Evolutionary conservation across 37 sponge, comb jelly and placozoan genomes (phyloP), one percentile per base, ranked within the genome.

Genomic region (Axinella damicornis): DNA sequence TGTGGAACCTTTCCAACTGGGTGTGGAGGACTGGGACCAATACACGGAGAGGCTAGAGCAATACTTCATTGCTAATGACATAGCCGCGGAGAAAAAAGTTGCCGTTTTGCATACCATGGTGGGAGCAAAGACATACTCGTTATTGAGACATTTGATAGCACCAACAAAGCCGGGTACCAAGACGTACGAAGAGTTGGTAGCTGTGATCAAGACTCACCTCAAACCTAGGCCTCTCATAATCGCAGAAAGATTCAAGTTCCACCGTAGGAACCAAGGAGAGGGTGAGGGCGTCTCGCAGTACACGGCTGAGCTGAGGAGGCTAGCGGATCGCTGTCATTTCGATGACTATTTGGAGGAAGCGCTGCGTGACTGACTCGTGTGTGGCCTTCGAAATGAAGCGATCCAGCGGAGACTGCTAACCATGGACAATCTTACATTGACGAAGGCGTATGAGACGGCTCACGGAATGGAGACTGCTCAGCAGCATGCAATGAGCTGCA

Each of bases 261-360:
- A n/a, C n/a, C n/a, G n/a, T n/a, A n/a, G n/a, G n/a, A n/a, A n/a
- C n/a, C n/a, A n/a, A n/a, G n/a, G n/a, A n/a, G n/a, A n/a, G n/a
- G n/a, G n/a, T n/a, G n/a, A n/a, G n/a, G n/a, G n/a, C n/a, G n/a
- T 85, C 15, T 34, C 57, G 20, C 69, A 60, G 11, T 85, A 83
- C 40, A 35, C 58, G 59, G 83, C 83, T 70, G 74, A 59, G 46
- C 38, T 83, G 12, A 27, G 74, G 38, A 72, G 73, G 39, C 9
- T n/a, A n/a, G 83, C 83, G 17, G 74, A 72, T 30, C 46, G 36
- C 2, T 83, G 83, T 83, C 22, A 27, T 2, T 83, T 73, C 55
- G 83, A 74, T 12, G 53, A 2, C 5, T 28, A 36, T n/a, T 28
- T 81, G 61, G 19, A 4, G 36, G 71, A 81, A 21, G 57, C 71